Percentiles rank a stretch among this genome's conserved stretches.
Evolutionary conservation across 2,113 vertebrate genomes (phyloP).

Genomic region (Rousettus leschenaultii): DNA sequence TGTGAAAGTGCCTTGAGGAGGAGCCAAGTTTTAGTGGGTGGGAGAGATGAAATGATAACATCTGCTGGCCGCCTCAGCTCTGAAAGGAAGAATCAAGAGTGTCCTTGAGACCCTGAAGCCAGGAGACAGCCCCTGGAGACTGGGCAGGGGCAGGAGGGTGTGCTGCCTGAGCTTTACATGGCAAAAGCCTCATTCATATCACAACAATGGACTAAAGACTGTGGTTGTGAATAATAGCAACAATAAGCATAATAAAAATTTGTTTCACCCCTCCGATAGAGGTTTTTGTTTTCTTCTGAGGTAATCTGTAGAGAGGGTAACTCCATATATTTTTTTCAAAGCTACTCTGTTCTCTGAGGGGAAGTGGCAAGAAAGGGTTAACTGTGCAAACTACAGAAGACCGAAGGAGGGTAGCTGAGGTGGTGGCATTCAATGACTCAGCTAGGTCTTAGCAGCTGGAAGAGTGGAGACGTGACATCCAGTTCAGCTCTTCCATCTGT

Average conservation of each 20-base stretch:
- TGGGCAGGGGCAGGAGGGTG: neutral
- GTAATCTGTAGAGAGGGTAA: neutral
- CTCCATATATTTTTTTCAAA: neutral
- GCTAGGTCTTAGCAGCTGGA: neutral
- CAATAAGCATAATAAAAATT: neutral
- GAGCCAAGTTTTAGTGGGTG: slow-evolving; percentile 32
- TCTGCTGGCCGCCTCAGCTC: neutral
- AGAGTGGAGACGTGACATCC: neutral
- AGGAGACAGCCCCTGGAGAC: neutral
- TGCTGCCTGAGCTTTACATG: neutral
- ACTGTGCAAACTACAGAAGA: neutral
- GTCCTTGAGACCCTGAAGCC: neutral
- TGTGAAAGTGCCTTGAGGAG: slow-evolving; percentile 34
- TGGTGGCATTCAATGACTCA: neutral
- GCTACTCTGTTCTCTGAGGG: neutral
- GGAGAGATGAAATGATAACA: slow-evolving; percentile 31
- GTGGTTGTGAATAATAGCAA: neutral
- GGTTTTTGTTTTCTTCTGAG: neutral
- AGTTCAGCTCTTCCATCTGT: neutral
- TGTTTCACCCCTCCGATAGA: neutral
- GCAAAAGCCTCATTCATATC: neutral
- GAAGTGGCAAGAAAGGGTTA: neutral
- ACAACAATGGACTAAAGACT: neutral
- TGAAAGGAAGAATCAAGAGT: neutral
- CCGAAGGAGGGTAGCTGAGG: neutral